Conservation (phyloP, 2,888 invertebrate species). For the Sialis lutaria region DNA sequence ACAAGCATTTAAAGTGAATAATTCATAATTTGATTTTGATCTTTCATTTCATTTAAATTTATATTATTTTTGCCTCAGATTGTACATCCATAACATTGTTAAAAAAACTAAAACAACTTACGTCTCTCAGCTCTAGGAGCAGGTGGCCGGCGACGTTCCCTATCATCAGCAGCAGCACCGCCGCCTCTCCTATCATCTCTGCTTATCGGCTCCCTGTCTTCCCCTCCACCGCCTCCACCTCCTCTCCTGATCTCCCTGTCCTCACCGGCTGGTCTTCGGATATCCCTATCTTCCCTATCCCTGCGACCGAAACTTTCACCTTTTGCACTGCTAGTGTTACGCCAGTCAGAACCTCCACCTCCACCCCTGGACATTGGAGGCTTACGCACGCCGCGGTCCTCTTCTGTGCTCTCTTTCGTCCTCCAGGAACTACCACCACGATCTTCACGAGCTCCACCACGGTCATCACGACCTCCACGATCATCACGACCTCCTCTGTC, state of each 20-base stretch:
- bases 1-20: too few relatives aligned
- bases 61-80: too few relatives aligned
- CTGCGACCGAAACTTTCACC: neutral
- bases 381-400: slow-evolving; percentile 7
- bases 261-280: neutral
- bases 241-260: neutral
- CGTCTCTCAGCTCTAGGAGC: slow-evolving; percentile 19
- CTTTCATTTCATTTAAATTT: too few relatives aligned
- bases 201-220: neutral
- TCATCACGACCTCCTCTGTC: slow-evolving; percentile 9
- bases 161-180: slow-evolving; percentile 1
- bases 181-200: slow-evolving; percentile 1
- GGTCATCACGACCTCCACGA: slow-evolving; percentile 10
- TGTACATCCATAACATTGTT: neutral
- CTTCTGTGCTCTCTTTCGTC: slow-evolving; percentile 1
- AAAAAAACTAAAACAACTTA: slow-evolving; percentile 12
- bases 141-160: slow-evolving; percentile 7
- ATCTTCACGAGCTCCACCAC: slow-evolving; percentile 7
- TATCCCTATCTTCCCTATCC: neutral
- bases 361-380: slow-evolving; percentile 5
- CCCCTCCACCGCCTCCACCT: slow-evolving; percentile 4
- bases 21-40: too few relatives aligned
- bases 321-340: neutral
- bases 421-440: slow-evolving; percentile 6
- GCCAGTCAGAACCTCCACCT: neutral